A percentile compares a stretch with the other conserved stretches of the same genome.
Evolutionary conservation across 2,888 invertebrate genomes (phyloP).

Genomic region (Drosophila ochracea): DNA sequence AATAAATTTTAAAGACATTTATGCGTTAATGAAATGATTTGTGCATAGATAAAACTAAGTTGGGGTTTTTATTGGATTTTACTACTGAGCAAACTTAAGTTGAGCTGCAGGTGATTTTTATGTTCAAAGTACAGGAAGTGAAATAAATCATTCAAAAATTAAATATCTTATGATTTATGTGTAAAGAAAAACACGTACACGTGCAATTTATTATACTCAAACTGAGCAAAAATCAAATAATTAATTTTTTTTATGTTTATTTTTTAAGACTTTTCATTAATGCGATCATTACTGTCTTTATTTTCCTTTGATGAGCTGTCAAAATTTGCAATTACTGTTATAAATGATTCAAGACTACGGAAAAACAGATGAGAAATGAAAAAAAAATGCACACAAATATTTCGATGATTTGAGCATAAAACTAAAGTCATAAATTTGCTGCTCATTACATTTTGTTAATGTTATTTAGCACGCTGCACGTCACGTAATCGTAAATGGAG

Average conservation of each 20-base stretch:
- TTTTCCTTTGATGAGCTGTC: constrained; percentile 43
- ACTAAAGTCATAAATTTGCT: constrained; percentile 55
- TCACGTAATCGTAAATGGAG: constrained; percentile 68
- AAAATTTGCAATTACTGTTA: constrained; percentile 57
- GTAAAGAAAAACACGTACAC: not conserved
- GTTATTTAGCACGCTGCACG: constrained; percentile 55
- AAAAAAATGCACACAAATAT: constrained; percentile 33
- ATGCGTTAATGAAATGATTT: constrained; percentile 65
- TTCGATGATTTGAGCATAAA: constrained; percentile 42
- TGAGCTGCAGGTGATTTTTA: constrained; percentile 8
- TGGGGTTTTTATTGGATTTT: constrained; percentile 16
- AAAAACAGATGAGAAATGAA: constrained; percentile 17
- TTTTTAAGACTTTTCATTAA: constrained; percentile 10
- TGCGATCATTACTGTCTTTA: not conserved
- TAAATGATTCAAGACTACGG: constrained; percentile 45
- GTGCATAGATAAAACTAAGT: constrained; percentile 40
- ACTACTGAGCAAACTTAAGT: not conserved
- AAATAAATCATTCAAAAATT: constrained; percentile 32
- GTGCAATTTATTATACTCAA: not conserved
- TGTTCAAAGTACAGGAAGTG: constrained; percentile 33
- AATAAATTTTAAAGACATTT: constrained; percentile 42
- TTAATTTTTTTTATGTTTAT: not conserved
- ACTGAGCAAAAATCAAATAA: not conserved
- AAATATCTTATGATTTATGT: constrained; percentile 17
- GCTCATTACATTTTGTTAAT: constrained; percentile 60